A percentile compares a stretch with the other conserved stretches of the same genome.
phyloP scores from a whole-genome alignment of 2,113 vertebrate species.

The Sebastes fasciatus region DNA sequence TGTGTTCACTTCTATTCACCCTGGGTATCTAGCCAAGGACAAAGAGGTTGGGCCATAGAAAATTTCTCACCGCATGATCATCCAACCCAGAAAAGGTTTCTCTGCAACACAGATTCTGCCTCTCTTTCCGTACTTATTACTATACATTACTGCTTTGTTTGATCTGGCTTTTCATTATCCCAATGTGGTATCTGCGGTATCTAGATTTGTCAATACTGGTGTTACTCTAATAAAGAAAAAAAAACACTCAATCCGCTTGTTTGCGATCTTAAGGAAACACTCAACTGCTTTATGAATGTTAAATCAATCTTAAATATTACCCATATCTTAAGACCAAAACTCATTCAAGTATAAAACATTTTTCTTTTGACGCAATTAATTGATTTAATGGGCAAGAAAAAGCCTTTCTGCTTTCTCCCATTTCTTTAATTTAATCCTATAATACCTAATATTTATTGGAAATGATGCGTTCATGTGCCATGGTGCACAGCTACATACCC shows the following conservation, averaged over 20 bases:
- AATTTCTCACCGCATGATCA: conserved; percentile 19
- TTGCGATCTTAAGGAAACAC: neutral
- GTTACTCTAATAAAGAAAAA: neutral
- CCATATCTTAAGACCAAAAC: conserved; percentile 9
- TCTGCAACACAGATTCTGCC: conserved; percentile 18
- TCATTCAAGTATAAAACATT: neutral
- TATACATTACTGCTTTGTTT: neutral
- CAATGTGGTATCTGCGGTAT: conserved; percentile 2
- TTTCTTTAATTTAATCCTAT: neutral
- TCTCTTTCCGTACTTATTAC: neutral
- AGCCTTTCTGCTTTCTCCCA: neutral
- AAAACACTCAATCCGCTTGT: neutral
- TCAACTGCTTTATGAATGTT: neutral
- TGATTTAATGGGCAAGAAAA: neutral
- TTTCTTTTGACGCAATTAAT: neutral
- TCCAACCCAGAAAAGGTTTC: conserved; percentile 39
- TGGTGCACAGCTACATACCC: neutral
- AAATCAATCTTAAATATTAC: conserved; percentile 1
- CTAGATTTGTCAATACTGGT: conserved; percentile 5
- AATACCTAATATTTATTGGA: neutral
- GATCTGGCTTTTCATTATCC: neutral
- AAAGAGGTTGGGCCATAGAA: conserved; percentile 33
- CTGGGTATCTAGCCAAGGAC: conserved; percentile 64
- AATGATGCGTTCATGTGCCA: neutral
- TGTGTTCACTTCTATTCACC: conserved; percentile 72